Base-by-base conservation (phyloP, 2,797 vertebrate species). In the Melanotaenia boesemani region DNA sequence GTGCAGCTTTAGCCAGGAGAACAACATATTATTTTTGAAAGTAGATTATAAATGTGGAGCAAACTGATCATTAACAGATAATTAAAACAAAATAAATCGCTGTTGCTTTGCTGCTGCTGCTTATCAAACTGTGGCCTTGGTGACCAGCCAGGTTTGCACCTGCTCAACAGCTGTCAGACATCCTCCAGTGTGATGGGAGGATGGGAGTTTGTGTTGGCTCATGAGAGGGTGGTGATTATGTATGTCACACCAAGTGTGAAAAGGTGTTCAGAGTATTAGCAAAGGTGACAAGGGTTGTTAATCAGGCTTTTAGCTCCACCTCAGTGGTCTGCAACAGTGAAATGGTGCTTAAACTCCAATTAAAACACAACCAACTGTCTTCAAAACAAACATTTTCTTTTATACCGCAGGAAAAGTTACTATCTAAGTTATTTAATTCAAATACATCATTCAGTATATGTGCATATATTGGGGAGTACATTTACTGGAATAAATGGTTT, bases 311-410 rank as follows among this genome's bases (percentile, higher is more conserved):
- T 68, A 48, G 59, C 48, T 24, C 16, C 55, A 58, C 55, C 44
- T 68, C 54, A 48, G 34, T 46, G 24, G 24, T 68, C 67, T 59
- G 34, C 13, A 68, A 68, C 9, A 59, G 22, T n/a, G 34, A 48
- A 59, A 59, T 20, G 15, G 44, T 22, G 39, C 15, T 39, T 26
- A 61, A 9, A 18, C 59, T 5, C 2, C 5, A 62, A 32, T 70
- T 22, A 16, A 41, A 41, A n/a, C 10, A 11, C 68, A 37, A 20
- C 22, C 26, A 52, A 11, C 26, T 36, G 61, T 56, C 50, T 56
- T 26, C 28, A 46, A n/a, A 71, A 24, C 41, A 7, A 22, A 50
- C 28, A 30, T 18, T 46, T 22, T 30, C 13, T 46, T 30, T 57
- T 1, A 63, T 57, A 28, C 4, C 22, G 24, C 44, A 44, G 16